phyloP scores from a whole-genome alignment of 2,888 invertebrate species.

The Pristionchus japonicus region DNA sequence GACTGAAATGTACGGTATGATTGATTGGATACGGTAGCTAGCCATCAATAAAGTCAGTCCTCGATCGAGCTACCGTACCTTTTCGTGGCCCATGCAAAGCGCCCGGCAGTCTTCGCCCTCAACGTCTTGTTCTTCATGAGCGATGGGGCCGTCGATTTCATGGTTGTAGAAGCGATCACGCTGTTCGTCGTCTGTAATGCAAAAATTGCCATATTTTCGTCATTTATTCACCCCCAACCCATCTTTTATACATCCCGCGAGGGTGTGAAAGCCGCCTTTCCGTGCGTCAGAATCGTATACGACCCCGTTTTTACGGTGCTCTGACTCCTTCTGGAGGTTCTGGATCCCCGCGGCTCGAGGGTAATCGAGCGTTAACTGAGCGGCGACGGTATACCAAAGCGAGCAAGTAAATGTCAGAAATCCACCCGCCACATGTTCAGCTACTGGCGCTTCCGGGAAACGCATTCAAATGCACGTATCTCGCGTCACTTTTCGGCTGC shows the following conservation, averaged over 20 bases:
- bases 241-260: background rate
- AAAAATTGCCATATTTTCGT: background rate
- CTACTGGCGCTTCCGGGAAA: slow-evolving; percentile 17
- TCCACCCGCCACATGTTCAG: background rate
- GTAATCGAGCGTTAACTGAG: background rate
- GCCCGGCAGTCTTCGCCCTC: slow-evolving; percentile 54
- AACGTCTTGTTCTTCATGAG: slow-evolving; percentile 49
- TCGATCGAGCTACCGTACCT: slow-evolving; percentile 33
- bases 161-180: slow-evolving; percentile 57
- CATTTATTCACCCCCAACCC: background rate
- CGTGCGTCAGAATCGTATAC: slow-evolving; percentile 12
- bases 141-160: slow-evolving; percentile 53
- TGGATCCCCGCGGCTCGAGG: background rate
- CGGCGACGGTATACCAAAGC: background rate
- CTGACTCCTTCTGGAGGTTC: background rate
- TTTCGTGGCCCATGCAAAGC: slow-evolving; percentile 15
- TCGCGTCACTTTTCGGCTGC: background rate
- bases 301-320: slow-evolving; percentile 3
- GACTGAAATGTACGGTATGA: background rate
- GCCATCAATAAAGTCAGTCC: background rate
- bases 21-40: background rate
- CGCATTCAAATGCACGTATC: background rate
- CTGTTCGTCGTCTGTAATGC: slow-evolving; percentile 54
- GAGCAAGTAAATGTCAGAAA: background rate
- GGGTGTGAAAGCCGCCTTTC: background rate